These are phyloP conservation scores for Lepisosteus oculatus DNA, from an alignment of 2,113 vertebrate species.

Conservation along the genomic window DNA sequence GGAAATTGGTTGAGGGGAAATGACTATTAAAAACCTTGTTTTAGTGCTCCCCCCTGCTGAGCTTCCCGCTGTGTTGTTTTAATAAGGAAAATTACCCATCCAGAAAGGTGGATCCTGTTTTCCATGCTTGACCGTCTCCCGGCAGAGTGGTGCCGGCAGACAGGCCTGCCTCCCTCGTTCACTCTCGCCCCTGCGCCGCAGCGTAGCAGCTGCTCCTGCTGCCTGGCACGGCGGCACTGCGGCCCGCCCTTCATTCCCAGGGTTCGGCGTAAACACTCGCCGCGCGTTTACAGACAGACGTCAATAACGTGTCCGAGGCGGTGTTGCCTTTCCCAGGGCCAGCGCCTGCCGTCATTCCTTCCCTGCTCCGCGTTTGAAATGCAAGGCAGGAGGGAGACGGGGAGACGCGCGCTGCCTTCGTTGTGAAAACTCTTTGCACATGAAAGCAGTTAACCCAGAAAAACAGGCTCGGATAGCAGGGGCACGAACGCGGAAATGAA, in stretches of 20 bases:
- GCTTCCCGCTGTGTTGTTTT: slow-evolving; percentile 91
- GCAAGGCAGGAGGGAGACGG: too few species aligned
- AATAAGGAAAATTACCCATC: slow-evolving; percentile 97
- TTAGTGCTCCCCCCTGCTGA: slow-evolving; percentile 84
- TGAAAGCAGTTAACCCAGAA: too few species aligned
- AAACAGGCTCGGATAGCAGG: too few species aligned
- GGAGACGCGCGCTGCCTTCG: too few species aligned
- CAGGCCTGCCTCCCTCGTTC: slow-evolving; percentile 71
- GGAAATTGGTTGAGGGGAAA: slow-evolving; percentile 79
- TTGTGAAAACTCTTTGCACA: too few species aligned
- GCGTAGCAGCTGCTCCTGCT: slow-evolving; percentile 22
- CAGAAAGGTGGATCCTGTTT: slow-evolving; percentile 97
- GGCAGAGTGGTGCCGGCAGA: slow-evolving; percentile 75
- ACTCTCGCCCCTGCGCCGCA: slow-evolving; percentile 53
- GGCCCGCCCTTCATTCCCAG: slow-evolving; percentile 6
- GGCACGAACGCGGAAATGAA: too few species aligned
- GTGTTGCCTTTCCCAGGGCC: neutral
- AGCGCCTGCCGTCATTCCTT: too few species aligned
- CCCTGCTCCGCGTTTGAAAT: too few species aligned
- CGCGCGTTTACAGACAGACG: slow-evolving; percentile 13
- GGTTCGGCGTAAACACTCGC: neutral
- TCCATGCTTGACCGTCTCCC: slow-evolving; percentile 86
- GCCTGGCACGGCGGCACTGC: neutral
- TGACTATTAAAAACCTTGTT: slow-evolving; percentile 90
- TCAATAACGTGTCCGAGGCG: neutral